Base-by-base conservation (phyloP, 2,797 vertebrate genomes). In the Karalla daura region DNA sequence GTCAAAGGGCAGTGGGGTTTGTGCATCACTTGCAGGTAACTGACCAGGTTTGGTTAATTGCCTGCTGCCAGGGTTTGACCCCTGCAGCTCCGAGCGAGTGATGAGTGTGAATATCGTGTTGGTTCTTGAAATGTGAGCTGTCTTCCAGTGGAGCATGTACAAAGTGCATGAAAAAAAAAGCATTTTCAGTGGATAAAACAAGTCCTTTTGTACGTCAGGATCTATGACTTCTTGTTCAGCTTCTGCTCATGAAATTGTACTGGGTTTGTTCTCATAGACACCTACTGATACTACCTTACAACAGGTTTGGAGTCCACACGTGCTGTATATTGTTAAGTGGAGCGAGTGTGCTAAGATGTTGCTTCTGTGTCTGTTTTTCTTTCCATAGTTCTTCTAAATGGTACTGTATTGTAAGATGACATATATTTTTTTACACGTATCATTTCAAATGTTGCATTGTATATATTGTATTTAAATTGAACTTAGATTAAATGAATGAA, bases 381-480 rank as follows among this genome's bases (percentile, higher is more conserved):
- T 86, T 78, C 63, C 85, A 80, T 84, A 11, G 78, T 92, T 89
- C 86, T n/a, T 89, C 89, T 74, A 84, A 85, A 85, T 83, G 84
- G 91, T 93, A 89, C 88, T 91, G 91, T 93, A 92, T 91, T 91
- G 92, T 93, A 93, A 93, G 88, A 93, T 90, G 86, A 91, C 88
- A 89, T 93, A 92, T 94, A 93, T 93, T 93, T 94, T 94, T 94
- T 94, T 94, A 93, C 87, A 83, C 74, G 70, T 90, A 88, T 90
- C 81, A 89, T 90, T 91, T 90, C 70, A 86, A 88, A 87, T 88
- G 90, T 94, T 92, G 78, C 92, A 88, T 70, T 91, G 90, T 91
- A 91, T 74, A 89, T 89, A 90, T 76, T 92, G 90, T 91, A 91
- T 80, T 83, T 86, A 70, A 87, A 89, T 88, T 79, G 55, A 85